phyloP scores from a whole-genome alignment of 2,888 invertebrate species.

The Caenorhabditis sp. region DNA sequence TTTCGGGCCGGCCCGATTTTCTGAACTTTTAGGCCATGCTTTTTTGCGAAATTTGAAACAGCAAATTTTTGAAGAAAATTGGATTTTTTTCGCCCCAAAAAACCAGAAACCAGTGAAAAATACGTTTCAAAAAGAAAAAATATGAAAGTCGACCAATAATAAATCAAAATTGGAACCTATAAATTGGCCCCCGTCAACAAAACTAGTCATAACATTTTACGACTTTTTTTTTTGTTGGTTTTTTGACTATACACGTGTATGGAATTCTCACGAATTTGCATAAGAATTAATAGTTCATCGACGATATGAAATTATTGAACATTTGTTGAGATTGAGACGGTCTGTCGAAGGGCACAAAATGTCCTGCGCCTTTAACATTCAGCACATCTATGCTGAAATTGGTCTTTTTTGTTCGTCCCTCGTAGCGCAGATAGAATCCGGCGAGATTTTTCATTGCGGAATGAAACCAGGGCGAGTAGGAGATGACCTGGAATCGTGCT shows the following conservation, averaged over 20 bases:
- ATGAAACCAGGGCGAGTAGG: constrained; percentile 45
- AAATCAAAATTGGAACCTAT: not conserved
- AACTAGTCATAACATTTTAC: not conserved
- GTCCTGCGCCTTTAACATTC: constrained; percentile 58
- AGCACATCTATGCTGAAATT: constrained; percentile 58
- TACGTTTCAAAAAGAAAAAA: too few relatives aligned
- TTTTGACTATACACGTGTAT: not conserved
- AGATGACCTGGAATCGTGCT: constrained; percentile 22
- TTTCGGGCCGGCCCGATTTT: too few relatives aligned
- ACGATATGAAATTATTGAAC: constrained; percentile 45
- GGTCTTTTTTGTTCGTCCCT: constrained; percentile 12
- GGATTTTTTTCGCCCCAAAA: not conserved
- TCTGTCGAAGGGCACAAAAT: constrained; percentile 49
- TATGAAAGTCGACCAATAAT: not conserved
- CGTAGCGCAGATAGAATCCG: constrained; percentile 57
- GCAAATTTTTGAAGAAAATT: not conserved
- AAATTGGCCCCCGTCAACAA: not conserved
- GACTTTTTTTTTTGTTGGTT: not conserved
- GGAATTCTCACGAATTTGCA: too few relatives aligned
- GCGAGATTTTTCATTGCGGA: constrained; percentile 47
- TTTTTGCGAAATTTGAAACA: too few relatives aligned
- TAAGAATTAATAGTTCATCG: not conserved
- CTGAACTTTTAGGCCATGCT: too few relatives aligned
- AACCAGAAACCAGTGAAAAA: too few relatives aligned
- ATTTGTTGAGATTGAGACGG: constrained; percentile 50